A percentile compares a stretch with the other conserved stretches of the same genome.
phyloP scores from a whole-genome alignment of 1,140 invertebrate species.

The Brachionus angularis region DNA sequence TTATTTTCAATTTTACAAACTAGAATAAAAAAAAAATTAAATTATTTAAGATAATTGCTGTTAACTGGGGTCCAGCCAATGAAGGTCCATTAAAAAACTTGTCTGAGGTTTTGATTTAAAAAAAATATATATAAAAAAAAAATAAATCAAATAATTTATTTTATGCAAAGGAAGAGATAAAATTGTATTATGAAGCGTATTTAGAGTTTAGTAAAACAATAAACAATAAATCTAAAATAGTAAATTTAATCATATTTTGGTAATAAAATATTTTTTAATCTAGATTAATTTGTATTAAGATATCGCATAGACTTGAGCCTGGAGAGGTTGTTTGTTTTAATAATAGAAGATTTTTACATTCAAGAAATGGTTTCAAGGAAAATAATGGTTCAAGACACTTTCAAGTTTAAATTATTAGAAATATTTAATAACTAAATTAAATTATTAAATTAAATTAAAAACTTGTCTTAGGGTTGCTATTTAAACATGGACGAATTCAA shows the following conservation, averaged over 20 bases:
- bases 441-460: no score
- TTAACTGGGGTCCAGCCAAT: constrained; percentile 53
- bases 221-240: constrained; percentile 46
- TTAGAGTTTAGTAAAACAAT: constrained; percentile 49
- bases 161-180: constrained; percentile 48
- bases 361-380: constrained; percentile 47
- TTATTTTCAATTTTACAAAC: no score
- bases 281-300: constrained; percentile 45
- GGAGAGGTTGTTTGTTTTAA: constrained; percentile 53
- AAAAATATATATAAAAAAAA: not conserved
- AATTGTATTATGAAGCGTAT: constrained; percentile 51
- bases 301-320: constrained; percentile 47
- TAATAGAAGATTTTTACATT: constrained; percentile 53
- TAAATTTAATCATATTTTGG: constrained; percentile 42
- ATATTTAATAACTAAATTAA: no score
- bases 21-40: no score
- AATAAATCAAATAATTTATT: not conserved
- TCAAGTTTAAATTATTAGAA: no score
- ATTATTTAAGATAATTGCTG: constrained; percentile 47
- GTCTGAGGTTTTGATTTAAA: constrained; percentile 45
- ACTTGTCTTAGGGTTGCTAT: constrained; percentile 51
- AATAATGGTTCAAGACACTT: constrained; percentile 50
- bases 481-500: constrained; percentile 54
- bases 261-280: not conserved
- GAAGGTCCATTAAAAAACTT: constrained; percentile 50